A percentile compares a stretch with the other conserved stretches of the same genome.
Conservation (phyloP, 2,113 vertebrate species). For the Balaeniceps rex region DNA sequence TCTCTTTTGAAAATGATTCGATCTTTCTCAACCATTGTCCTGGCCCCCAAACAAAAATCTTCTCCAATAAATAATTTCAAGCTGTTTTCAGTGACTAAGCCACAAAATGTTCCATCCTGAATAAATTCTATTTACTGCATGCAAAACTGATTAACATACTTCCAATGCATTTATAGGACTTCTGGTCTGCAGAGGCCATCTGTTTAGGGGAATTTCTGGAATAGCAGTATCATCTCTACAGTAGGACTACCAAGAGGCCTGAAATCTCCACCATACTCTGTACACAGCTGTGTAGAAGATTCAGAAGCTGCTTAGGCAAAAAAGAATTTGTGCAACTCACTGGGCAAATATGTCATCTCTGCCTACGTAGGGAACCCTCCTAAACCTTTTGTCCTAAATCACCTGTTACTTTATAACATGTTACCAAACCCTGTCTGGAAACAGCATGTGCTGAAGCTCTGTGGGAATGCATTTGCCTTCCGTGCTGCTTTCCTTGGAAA, state of each 20-base stretch:
- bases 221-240: constrained; percentile 1
- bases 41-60: constrained; percentile 35
- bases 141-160: constrained; percentile 57
- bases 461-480: background rate
- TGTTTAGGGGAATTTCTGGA: constrained; percentile 40
- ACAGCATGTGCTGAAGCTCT: background rate
- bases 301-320: background rate
- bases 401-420: background rate
- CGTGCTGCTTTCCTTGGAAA: background rate
- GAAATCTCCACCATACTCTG: background rate
- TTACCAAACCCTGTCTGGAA: background rate
- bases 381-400: background rate
- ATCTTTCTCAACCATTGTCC: constrained; percentile 39
- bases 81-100: constrained; percentile 53
- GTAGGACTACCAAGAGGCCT: background rate
- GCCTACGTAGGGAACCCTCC: background rate
- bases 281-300: background rate
- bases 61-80: constrained; percentile 61
- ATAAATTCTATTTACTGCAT: constrained; percentile 56
- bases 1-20: constrained; percentile 19
- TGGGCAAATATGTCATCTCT: background rate
- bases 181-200: constrained; percentile 48
- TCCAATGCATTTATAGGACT: constrained; percentile 30
- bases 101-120: constrained; percentile 63
- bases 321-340: background rate